Evolutionary conservation across 2,797 vertebrate genomes (phyloP).

Genomic region (Crenichthys baileyi): DNA sequence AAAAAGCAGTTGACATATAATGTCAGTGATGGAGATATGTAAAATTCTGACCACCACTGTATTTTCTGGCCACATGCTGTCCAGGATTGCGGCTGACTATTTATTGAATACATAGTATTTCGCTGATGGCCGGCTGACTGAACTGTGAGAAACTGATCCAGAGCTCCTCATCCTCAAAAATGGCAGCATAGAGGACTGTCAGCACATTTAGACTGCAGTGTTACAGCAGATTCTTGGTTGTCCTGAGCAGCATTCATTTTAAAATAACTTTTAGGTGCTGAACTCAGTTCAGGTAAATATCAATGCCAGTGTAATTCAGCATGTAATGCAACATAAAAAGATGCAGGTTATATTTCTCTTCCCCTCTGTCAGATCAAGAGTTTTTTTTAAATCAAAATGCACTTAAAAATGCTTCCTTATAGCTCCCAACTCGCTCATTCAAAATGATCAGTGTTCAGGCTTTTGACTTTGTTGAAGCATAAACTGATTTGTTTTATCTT

Average conservation of each 20-base stretch:
- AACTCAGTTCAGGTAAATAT: neutral
- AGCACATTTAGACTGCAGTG: neutral
- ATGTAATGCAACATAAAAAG: neutral
- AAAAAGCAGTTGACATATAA: neutral
- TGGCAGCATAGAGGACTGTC: neutral
- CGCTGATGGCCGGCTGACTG: neutral
- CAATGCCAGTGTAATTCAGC: neutral
- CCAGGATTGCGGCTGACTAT: neutral
- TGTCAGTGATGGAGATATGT: neutral
- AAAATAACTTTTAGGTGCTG: neutral
- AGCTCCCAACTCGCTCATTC: neutral
- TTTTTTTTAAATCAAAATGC: constrained; percentile 6
- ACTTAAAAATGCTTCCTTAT: constrained; percentile 12
- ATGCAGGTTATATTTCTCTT: neutral
- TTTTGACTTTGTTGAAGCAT: neutral
- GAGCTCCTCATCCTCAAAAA: neutral
- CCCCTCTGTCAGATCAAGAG: constrained; percentile 9
- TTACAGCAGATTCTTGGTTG: neutral
- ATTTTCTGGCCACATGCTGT: neutral
- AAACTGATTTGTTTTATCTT: constrained; percentile 11
- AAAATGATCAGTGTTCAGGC: neutral
- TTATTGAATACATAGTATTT: neutral
- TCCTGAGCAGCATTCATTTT: neutral
- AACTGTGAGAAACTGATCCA: neutral
- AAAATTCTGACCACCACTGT: neutral